phyloP scores from a whole-genome alignment of 2,113 vertebrate species.

The Vulpes ferrilata region DNA sequence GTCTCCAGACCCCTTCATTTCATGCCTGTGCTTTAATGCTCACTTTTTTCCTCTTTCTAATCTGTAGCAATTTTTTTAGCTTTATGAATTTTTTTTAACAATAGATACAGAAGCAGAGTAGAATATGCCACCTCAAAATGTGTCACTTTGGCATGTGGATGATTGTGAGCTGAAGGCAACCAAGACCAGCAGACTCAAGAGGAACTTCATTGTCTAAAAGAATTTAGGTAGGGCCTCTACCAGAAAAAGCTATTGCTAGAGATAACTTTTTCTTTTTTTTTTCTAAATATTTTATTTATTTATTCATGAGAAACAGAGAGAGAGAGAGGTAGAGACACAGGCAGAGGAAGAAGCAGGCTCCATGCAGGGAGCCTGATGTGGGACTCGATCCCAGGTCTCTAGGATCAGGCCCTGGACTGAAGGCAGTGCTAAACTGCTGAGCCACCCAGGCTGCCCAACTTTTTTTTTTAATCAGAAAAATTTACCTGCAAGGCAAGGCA shows the following conservation, averaged over 20 bases:
- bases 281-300: background rate
- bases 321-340: no score
- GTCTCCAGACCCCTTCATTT: background rate
- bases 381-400: no score
- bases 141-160: background rate
- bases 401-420: no score
- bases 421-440: no score
- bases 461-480: background rate
- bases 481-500: background rate
- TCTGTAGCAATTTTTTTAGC: background rate
- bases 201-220: background rate
- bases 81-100: constrained; percentile 1
- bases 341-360: no score
- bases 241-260: background rate
- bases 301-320: no score
- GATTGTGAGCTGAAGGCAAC: background rate
- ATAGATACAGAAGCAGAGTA: background rate
- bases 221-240: background rate
- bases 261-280: background rate
- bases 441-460: no score
- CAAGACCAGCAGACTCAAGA: background rate
- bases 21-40: background rate
- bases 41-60: background rate
- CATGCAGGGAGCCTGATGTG: no score
- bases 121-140: background rate